These are phyloP conservation scores for Parotocinclus haroldoi DNA, from an alignment of 2,797 vertebrate species.

Conservation along the genomic window DNA sequence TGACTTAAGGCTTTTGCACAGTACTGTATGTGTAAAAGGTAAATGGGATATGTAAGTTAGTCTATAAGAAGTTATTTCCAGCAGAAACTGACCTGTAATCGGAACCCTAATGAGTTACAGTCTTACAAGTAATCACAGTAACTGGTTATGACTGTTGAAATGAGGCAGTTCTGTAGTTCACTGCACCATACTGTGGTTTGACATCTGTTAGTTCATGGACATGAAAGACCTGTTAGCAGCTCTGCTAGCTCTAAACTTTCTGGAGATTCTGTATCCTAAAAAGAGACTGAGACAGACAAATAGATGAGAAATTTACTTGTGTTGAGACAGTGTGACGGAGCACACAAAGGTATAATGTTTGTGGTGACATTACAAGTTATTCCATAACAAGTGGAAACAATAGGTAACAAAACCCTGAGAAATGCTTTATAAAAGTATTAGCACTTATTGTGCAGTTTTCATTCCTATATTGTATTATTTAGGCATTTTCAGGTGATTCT, in stretches of 20 bases:
- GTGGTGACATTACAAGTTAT: conserved; percentile 61
- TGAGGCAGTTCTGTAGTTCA: too few relatives aligned
- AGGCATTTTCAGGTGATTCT: conserved; percentile 61
- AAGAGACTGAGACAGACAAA: conserved; percentile 6
- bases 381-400: conserved; percentile 46
- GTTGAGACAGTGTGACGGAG: conserved; percentile 51
- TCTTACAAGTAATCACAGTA: too few relatives aligned
- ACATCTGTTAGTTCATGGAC: conserved; percentile 12
- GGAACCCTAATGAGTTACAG: too few relatives aligned
- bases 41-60: too few relatives aligned
- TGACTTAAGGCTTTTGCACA: too few relatives aligned
- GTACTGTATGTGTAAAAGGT: too few relatives aligned
- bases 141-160: too few relatives aligned
- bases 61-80: too few relatives aligned
- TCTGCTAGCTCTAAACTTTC: conserved; percentile 11
- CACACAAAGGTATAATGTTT: conserved; percentile 64
- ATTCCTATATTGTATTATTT: conserved; percentile 59
- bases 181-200: background rate
- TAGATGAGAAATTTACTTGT: conserved; percentile 24
- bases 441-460: conserved; percentile 1
- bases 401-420: conserved; percentile 5
- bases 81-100: too few relatives aligned
- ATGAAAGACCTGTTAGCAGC: conserved; percentile 31
- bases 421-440: conserved; percentile 13
- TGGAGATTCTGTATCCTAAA: conserved; percentile 16